phyloP scores from a whole-genome alignment of 1,140 invertebrate genomes.

The Listronotus oregonensis region DNA sequence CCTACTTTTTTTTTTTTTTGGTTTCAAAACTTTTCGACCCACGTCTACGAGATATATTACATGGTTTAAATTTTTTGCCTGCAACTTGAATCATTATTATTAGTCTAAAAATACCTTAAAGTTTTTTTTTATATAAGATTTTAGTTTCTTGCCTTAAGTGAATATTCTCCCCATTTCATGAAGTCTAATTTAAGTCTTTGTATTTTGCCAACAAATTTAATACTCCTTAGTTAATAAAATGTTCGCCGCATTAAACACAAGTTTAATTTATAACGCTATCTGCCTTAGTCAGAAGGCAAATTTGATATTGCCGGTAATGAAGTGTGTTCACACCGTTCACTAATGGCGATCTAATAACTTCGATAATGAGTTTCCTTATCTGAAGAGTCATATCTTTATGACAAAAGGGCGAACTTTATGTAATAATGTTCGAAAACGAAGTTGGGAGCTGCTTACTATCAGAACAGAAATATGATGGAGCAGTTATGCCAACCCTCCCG shows the following conservation, averaged over 20 bases:
- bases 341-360: conserved; percentile 35
- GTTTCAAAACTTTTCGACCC: too few relatives aligned
- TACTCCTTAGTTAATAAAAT: conserved; percentile 9
- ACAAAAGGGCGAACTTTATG: conserved; percentile 10
- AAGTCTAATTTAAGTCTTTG: too few relatives aligned
- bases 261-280: conserved; percentile 19
- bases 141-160: too few relatives aligned
- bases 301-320: conserved; percentile 33
- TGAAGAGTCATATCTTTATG: conserved; percentile 13
- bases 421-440: conserved; percentile 11
- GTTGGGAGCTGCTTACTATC: neutral
- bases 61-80: too few relatives aligned
- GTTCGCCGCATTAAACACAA: conserved; percentile 10
- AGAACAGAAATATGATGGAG: neutral
- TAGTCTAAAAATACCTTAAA: too few relatives aligned
- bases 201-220: neutral
- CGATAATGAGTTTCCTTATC: conserved; percentile 31
- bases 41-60: too few relatives aligned
- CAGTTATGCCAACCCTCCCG: too few relatives aligned
- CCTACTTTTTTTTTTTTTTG: too few relatives aligned
- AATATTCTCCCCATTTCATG: too few relatives aligned
- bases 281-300: conserved; percentile 8
- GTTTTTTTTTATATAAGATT: too few relatives aligned
- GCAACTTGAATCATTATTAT: too few relatives aligned
- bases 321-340: conserved; percentile 30